A percentile compares a stretch with the other conserved stretches of the same genome.
Evolutionary conservation across 2,888 invertebrate genomes (phyloP).

Genomic region (Eurytoma californica): DNA sequence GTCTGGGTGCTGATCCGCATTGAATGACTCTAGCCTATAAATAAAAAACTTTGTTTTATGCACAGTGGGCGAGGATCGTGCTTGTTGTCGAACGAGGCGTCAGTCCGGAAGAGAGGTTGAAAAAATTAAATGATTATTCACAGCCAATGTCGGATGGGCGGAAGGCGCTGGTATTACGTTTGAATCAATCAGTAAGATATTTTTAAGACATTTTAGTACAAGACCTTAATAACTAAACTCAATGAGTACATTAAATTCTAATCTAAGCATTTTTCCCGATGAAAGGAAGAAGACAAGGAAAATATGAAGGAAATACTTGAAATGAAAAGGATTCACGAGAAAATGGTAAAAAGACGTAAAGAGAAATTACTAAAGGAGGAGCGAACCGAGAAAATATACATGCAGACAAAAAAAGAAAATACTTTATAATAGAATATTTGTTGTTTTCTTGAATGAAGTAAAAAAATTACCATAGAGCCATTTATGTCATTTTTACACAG

Average conservation of each 20-base stretch:
- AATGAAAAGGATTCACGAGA: conserved; percentile 90
- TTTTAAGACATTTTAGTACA: neutral
- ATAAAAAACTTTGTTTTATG: conserved; percentile 41
- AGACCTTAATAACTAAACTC: neutral
- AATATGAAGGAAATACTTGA: conserved; percentile 95
- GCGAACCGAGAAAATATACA: conserved; percentile 11
- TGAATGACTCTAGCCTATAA: neutral
- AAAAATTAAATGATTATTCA: conserved; percentile 92
- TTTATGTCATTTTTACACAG: too few species aligned
- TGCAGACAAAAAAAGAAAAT: conserved; percentile 23
- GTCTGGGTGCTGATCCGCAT: neutral
- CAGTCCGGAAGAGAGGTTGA: conserved; percentile 89
- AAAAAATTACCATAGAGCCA: neutral
- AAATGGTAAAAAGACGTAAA: conserved; percentile 84
- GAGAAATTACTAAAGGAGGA: conserved; percentile 60
- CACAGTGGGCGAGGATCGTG: conserved; percentile 97
- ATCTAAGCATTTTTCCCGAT: neutral
- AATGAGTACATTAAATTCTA: neutral
- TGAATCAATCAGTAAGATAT: conserved; percentile 89
- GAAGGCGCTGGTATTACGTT: conserved; percentile 89
- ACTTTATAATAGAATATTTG: conserved; percentile 26
- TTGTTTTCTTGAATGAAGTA: neutral
- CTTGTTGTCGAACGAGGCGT: conserved; percentile 98
- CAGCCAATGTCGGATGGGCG: conserved; percentile 94
- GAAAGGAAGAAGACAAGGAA: conserved; percentile 92